Evolutionary conservation across 2,888 invertebrate species (phyloP).

Genomic region (Luperina nickerlii): DNA sequence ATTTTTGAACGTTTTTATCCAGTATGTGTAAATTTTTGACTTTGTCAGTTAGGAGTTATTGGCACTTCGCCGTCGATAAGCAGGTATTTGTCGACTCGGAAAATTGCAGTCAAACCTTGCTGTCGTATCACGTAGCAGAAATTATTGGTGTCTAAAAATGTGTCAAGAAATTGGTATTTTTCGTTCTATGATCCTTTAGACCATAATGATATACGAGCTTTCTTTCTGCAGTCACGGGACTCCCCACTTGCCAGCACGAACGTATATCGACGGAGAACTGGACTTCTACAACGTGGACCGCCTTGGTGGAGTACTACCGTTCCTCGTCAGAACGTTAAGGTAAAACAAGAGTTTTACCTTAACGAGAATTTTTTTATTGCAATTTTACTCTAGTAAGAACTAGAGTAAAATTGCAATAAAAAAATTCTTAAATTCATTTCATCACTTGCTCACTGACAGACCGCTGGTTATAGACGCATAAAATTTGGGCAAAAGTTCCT

Average conservation of each 20-base stretch:
- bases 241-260: slow-evolving; percentile 84
- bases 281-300: slow-evolving; percentile 93
- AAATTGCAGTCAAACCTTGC: not conserved
- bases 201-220: not conserved
- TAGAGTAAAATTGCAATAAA: not conserved
- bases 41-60: too few relatives aligned
- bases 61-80: too few relatives aligned
- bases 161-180: too few relatives aligned
- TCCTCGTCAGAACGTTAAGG: slow-evolving; percentile 88
- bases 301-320: slow-evolving; percentile 92
- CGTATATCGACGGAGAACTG: slow-evolving; percentile 92
- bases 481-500: too few relatives aligned
- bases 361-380: too few relatives aligned
- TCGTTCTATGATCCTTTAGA: not conserved
- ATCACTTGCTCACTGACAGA: not conserved
- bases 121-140: not conserved
- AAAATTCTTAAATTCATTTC: not conserved
- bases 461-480: too few relatives aligned
- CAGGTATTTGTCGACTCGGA: not conserved
- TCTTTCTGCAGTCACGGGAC: slow-evolving; percentile 74
- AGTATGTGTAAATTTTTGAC: too few relatives aligned
- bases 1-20: too few relatives aligned
- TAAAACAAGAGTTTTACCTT: too few relatives aligned
- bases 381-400: too few relatives aligned
- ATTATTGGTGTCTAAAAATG: not conserved